Conservation (phyloP, 2,888 invertebrate species). For the Gortyna flavago region DNA sequence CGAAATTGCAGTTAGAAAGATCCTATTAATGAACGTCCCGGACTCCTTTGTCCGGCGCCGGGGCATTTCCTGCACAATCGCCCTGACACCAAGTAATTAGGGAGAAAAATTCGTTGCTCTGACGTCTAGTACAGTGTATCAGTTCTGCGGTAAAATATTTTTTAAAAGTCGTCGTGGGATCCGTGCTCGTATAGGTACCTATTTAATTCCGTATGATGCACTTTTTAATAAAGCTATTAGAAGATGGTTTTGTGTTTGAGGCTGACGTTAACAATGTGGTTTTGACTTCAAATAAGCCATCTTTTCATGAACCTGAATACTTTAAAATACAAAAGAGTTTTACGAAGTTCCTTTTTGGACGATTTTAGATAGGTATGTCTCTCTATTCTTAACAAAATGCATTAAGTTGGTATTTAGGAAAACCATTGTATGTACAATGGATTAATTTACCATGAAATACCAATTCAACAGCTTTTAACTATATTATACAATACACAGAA, state of each 20-base stretch:
- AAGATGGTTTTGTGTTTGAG: slow-evolving; percentile 3
- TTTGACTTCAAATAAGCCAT: slow-evolving; percentile 1
- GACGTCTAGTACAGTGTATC: slow-evolving; percentile 81
- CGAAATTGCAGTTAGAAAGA: slow-evolving; percentile 89
- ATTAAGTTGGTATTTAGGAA: neutral
- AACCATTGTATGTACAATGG: neutral
- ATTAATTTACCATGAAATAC: neutral
- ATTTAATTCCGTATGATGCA: slow-evolving; percentile 46
- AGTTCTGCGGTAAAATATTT: slow-evolving; percentile 76
- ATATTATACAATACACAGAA: slow-evolving; percentile 3
- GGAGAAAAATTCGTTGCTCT: slow-evolving; percentile 88
- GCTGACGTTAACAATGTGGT: neutral
- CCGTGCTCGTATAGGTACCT: slow-evolving; percentile 7
- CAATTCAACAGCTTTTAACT: neutral
- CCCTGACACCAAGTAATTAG: slow-evolving; percentile 89
- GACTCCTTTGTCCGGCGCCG: slow-evolving; percentile 84
- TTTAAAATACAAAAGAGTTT: neutral
- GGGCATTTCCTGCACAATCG: slow-evolving; percentile 89
- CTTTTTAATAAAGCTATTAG: slow-evolving; percentile 40
- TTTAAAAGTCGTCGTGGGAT: slow-evolving; percentile 60
- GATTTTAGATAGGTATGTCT: neutral
- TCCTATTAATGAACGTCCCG: slow-evolving; percentile 90
- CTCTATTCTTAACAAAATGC: too few relatives aligned
- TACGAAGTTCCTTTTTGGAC: neutral
- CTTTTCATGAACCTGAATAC: neutral